A percentile compares a stretch with the other conserved stretches of the same genome.
phyloP scores from a whole-genome alignment of 2,113 vertebrate genomes.

The Microcebus griseorufus region DNA sequence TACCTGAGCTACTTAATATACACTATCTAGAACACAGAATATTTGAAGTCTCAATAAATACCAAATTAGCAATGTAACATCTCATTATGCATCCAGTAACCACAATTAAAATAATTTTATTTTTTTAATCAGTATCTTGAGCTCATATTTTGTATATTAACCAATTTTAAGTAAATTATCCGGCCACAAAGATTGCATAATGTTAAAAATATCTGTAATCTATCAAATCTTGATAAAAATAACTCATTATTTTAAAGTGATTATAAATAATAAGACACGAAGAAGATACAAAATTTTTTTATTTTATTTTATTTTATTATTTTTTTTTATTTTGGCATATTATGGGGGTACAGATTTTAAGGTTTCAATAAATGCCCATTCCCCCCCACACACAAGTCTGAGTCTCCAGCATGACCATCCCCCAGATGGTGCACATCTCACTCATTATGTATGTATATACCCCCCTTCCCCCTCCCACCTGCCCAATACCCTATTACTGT shows the following conservation, averaged over 20 bases:
- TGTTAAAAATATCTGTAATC: conserved; percentile 11
- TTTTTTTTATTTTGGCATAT: too few relatives aligned
- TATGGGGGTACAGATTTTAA: too few relatives aligned
- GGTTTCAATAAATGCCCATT: too few relatives aligned
- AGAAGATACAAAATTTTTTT: neutral
- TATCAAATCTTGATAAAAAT: conserved; percentile 9
- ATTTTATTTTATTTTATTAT: too few relatives aligned
- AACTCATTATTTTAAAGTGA: conserved; percentile 13
- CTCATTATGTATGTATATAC: too few relatives aligned
- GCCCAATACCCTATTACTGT: too few relatives aligned
- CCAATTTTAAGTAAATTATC: conserved; percentile 13
- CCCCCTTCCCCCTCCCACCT: too few relatives aligned
- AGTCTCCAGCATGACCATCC: too few relatives aligned
- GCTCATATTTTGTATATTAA: neutral
- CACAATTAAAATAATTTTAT: conserved; percentile 36
- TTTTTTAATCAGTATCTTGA: conserved; percentile 23
- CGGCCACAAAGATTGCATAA: neutral
- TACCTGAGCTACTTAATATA: neutral
- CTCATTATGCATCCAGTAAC: neutral
- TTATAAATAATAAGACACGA: conserved; percentile 8
- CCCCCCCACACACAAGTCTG: too few relatives aligned
- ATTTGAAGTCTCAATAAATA: neutral
- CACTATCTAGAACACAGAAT: neutral
- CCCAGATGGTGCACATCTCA: too few relatives aligned
- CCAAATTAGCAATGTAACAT: neutral